phyloP scores from a whole-genome alignment of 2,113 vertebrate species.

The Pelodiscus sinensis region DNA sequence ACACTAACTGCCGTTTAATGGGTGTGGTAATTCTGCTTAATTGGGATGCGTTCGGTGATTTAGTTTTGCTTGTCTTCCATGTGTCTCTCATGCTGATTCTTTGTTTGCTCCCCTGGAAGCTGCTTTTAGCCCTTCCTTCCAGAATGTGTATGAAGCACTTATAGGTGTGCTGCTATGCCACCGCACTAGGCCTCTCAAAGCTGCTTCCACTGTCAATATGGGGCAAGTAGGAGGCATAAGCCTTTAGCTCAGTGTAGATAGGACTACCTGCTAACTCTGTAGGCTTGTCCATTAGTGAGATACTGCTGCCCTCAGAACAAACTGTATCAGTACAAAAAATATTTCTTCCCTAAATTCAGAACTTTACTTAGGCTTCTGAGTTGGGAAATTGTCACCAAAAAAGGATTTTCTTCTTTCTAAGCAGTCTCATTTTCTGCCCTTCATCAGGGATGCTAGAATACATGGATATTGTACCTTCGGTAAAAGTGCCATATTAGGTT shows the following conservation, averaged over 20 bases:
- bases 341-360: not conserved
- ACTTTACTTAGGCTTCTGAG: not conserved
- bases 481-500: too few species aligned
- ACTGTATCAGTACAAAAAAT: not conserved
- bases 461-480: not conserved
- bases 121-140: not conserved
- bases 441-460: not conserved
- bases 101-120: not conserved
- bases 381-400: not conserved
- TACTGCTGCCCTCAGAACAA: not conserved
- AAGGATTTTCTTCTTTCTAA: not conserved
- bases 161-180: not conserved
- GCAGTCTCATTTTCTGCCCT: not conserved
- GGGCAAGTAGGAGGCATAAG: not conserved
- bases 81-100: not conserved
- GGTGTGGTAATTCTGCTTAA: constrained; percentile 12
- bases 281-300: not conserved
- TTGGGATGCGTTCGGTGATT: not conserved
- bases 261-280: not conserved
- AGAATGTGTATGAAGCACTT: not conserved
- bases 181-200: not conserved
- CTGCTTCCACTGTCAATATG: not conserved
- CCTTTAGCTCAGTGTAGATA: not conserved
- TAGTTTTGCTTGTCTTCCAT: constrained; percentile 19
- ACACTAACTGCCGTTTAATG: not conserved